phyloP scores from a whole-genome alignment of 2,888 invertebrate genomes.

The Oasisia sp. region DNA sequence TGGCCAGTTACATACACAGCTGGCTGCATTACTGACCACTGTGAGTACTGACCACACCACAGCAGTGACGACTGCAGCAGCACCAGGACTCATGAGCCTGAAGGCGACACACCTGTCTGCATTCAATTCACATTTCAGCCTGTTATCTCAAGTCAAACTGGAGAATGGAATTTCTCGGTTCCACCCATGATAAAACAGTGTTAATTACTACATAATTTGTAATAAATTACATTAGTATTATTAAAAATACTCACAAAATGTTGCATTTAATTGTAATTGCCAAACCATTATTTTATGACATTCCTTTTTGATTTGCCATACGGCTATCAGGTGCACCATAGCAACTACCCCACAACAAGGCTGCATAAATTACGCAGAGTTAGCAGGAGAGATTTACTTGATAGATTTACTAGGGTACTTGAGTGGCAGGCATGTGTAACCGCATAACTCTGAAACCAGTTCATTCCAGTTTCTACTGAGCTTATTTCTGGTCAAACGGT shows the following conservation, averaged over 20 bases:
- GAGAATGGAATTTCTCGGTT: not conserved
- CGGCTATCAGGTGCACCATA: not conserved
- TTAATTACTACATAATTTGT: not conserved
- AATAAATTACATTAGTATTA: not conserved
- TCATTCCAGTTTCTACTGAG: constrained; percentile 5
- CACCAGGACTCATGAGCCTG: not conserved
- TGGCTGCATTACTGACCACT: constrained; percentile 14
- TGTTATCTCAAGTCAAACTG: not conserved
- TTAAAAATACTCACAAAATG: not conserved
- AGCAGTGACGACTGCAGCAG: not conserved
- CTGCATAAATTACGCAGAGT: not conserved
- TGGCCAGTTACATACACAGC: not conserved
- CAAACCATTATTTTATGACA: not conserved
- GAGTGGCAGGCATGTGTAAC: not conserved
- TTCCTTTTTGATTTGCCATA: not conserved
- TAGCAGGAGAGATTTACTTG: not conserved
- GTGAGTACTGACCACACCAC: not conserved
- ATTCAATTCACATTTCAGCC: not conserved
- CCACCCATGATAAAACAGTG: not conserved
- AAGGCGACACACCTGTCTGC: not conserved
- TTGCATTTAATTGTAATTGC: not conserved
- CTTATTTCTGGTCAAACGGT: not conserved
- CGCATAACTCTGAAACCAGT: not conserved
- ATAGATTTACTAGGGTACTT: not conserved
- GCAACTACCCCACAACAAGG: not conserved